Conservation (phyloP, 2,888 invertebrate genomes). For the Lamproptera curius region DNA sequence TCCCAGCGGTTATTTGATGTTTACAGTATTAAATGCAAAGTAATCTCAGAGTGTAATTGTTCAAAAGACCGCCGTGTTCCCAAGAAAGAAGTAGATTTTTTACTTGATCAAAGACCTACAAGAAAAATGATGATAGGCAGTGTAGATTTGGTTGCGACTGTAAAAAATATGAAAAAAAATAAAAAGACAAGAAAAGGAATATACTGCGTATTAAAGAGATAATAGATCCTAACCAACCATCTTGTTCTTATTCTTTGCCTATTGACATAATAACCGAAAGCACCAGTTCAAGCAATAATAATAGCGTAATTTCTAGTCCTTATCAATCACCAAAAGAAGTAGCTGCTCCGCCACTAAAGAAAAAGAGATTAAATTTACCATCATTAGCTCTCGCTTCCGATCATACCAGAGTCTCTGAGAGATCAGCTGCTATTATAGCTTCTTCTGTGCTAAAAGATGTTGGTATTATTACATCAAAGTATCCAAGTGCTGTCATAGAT, state of each 20-base stretch:
- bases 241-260: neutral
- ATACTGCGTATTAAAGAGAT: neutral
- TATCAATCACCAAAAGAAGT: neutral
- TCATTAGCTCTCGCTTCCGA: constrained; percentile 1
- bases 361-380: neutral
- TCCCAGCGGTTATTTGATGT: no score
- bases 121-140: neutral
- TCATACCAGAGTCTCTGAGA: neutral
- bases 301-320: neutral
- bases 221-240: neutral
- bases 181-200: neutral
- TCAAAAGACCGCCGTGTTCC: neutral
- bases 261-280: neutral
- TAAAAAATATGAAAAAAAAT: neutral
- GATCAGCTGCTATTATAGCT: neutral
- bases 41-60: neutral
- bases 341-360: neutral
- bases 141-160: neutral
- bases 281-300: neutral
- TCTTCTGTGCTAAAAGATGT: neutral
- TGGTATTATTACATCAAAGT: neutral
- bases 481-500: neutral
- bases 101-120: neutral
- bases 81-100: neutral
- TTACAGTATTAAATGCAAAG: no score